Percentiles rank a stretch among this genome's conserved stretches.
phyloP scores from a whole-genome alignment of 1,140 invertebrate species.

The Drosophila bocki region DNA sequence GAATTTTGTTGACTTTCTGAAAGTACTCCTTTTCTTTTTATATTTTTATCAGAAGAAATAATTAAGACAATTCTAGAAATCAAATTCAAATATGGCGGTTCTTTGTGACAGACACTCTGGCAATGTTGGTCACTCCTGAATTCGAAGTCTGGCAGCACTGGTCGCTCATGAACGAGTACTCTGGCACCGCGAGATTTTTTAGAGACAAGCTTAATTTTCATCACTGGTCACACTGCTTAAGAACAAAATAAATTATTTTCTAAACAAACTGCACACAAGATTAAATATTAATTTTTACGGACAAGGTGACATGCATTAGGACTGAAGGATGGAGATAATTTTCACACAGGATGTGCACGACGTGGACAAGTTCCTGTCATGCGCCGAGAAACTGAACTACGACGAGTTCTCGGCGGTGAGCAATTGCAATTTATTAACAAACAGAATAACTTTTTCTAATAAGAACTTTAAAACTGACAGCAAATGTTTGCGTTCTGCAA shows the following conservation, averaged over 20 bases:
- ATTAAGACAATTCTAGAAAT: neutral
- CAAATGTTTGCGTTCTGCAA: conserved; percentile 68
- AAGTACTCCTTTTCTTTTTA: too few relatives aligned
- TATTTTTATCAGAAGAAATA: neutral
- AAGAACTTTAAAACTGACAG: conserved; percentile 21
- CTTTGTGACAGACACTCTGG: too few relatives aligned
- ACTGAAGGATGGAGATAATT: conserved; percentile 53
- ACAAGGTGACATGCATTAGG: conserved; percentile 1
- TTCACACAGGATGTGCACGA: conserved; percentile 43
- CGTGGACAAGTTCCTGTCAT: conserved; percentile 55
- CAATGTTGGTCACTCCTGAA: too few relatives aligned
- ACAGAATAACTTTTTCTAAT: neutral
- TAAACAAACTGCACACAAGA: neutral
- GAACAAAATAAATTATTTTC: neutral
- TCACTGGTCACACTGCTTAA: neutral
- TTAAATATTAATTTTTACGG: neutral
- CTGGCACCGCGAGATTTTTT: too few relatives aligned
- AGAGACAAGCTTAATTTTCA: too few relatives aligned
- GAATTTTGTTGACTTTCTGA: too few relatives aligned
- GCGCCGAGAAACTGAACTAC: conserved; percentile 54
- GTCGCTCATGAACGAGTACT: too few relatives aligned
- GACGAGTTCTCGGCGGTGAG: conserved; percentile 64
- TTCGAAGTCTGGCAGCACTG: too few relatives aligned
- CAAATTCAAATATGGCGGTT: neutral
- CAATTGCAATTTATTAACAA: neutral